Evolutionary conservation across 1,140 invertebrate genomes (phyloP).

Genomic region (Ridgeia piscesae): DNA sequence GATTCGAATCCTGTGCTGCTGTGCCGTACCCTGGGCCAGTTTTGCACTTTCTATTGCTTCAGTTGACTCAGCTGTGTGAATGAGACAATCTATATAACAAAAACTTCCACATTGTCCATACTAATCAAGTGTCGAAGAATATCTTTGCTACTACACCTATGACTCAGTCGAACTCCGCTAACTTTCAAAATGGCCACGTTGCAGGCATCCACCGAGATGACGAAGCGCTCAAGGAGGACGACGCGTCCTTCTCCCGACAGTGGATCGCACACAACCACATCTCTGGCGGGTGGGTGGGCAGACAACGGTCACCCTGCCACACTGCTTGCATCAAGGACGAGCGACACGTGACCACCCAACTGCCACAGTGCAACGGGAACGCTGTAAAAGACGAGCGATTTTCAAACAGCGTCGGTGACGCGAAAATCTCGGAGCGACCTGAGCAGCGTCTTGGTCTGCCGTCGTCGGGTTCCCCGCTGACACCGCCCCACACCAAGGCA

Average conservation of each 20-base stretch:
- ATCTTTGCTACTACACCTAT: no score
- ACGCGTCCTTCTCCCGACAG: not conserved
- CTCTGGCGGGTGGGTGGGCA: not conserved
- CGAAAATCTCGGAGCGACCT: not conserved
- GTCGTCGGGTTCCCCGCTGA: not conserved
- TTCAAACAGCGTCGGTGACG: not conserved
- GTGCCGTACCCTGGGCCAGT: no score
- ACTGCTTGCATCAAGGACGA: not conserved
- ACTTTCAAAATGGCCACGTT: not conserved
- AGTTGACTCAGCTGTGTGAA: no score
- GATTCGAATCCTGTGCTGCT: no score
- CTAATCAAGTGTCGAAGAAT: no score
- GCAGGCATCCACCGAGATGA: not conserved
- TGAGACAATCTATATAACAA: no score
- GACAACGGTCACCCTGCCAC: not conserved
- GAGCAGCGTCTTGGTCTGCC: not conserved
- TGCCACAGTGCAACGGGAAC: not conserved
- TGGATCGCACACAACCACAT: not conserved
- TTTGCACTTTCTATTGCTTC: no score
- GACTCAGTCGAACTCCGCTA: no score
- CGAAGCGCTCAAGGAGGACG: not conserved
- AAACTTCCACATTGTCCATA: no score
- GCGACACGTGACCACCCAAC: not conserved
- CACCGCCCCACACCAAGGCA: not conserved
- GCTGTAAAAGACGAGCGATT: not conserved